Percentiles rank a stretch among this genome's conserved stretches.
Conservation (phyloP, 2,888 invertebrate genomes). For the Acanthococcus lagerstroemiae region DNA sequence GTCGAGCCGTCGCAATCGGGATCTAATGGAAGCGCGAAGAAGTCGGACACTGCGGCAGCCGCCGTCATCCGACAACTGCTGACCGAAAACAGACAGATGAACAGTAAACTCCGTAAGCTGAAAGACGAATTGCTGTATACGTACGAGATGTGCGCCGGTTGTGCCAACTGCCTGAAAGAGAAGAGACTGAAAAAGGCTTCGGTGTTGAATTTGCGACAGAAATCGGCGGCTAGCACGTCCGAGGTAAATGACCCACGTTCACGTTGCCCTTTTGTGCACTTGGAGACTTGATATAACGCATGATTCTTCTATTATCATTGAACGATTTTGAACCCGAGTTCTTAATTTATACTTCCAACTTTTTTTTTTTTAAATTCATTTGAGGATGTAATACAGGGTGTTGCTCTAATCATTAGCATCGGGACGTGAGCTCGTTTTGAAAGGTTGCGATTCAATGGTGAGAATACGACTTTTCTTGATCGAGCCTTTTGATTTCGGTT, state of each 20-base stretch:
- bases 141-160: slow-evolving; percentile 11
- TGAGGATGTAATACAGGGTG: slow-evolving; percentile 3
- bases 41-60: slow-evolving; percentile 8
- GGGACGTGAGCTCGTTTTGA: too few relatives aligned
- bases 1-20: not conserved
- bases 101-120: slow-evolving; percentile 15
- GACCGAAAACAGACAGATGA: slow-evolving; percentile 17
- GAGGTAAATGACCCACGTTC: slow-evolving; percentile 13
- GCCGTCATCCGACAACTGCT: slow-evolving; percentile 4
- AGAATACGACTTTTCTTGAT: too few relatives aligned
- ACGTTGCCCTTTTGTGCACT: not conserved
- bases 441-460: too few relatives aligned
- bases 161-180: slow-evolving; percentile 8
- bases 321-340: too few relatives aligned
- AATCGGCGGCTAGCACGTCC: not conserved
- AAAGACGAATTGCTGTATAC: slow-evolving; percentile 16
- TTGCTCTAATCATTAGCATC: too few relatives aligned
- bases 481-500: too few relatives aligned
- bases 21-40: not conserved
- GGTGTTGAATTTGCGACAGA: not conserved
- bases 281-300: too few relatives aligned
- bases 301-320: too few relatives aligned
- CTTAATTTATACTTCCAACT: not conserved
- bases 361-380: not conserved
- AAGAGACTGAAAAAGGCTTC: slow-evolving; percentile 5